Evolutionary conservation across 2,797 vertebrate genomes (phyloP), one percentile per base, ranked within the genome.

Genomic region (Centropyge bicolor): DNA sequence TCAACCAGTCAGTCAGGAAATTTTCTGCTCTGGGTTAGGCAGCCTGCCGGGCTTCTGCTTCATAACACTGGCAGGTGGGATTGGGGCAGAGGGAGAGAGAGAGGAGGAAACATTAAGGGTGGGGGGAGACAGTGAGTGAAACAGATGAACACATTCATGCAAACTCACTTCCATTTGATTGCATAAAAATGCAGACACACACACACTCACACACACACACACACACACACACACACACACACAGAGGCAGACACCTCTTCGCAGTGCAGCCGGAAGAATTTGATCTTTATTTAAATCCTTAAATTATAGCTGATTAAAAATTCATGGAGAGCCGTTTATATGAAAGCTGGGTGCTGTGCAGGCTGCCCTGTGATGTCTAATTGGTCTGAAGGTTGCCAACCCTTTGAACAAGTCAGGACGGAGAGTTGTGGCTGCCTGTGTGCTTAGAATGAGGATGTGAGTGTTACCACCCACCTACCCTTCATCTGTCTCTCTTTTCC

Each of bases 251-350:
- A 90, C 90, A 87, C 86, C 83, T 91, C 89, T 83, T 91, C 76
- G 56, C 86, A 60, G 85, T 93, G 85, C 85, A 89, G 89, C 92
- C 86, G 92, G 91, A 95, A 94, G 91, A 94, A 93, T 93, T 93
- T 92, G 91, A 94, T 95, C 93, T 94, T 94, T 94, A 94, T 93
- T 95, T 95, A 94, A 95, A 94, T 93, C 92, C 94, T 91, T 94
- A 92, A 94, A 95, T 95, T 94, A 94, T 93, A 92, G 89, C 91
- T 91, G 91, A 94, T 95, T 92, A 95, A 95, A 94, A 93, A 95
- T 95, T 91, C 92, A 94, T 92, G 91, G 85, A 74, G 89, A 90
- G 87, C 78, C 92, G 87, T 95, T 95, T 93, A 93, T 92, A 87
- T 92, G 90, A 93, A 88, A 90, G 92, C 91, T 80, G 89, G 90